Base-by-base conservation (phyloP, 2,797 vertebrate genomes). In the Dipus sagitta region DNA sequence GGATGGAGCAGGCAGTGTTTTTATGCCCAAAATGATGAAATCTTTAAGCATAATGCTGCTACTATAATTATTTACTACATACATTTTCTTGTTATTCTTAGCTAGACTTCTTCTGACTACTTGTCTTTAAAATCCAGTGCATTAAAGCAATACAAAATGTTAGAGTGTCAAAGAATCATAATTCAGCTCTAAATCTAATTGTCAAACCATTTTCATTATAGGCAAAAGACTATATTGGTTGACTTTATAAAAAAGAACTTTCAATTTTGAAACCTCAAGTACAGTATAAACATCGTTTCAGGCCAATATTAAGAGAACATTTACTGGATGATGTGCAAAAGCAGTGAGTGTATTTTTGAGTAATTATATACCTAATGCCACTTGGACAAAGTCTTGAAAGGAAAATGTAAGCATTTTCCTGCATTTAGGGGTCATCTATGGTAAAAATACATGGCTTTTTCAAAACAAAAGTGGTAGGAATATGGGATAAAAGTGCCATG, bases 391-490 rank as follows among this genome's bases (percentile, higher is more conserved):
- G 87, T 15, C 38, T 72, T 85, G 13, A 34, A 94, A 90, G 65
- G 65, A 94, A 94, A 92, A 88, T 91, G 6, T 86, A 28, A 87
- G 7, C 23, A 9, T 92, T 96, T 96, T 82, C 28, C 64, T 88
- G 93, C 6, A 32, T 23, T 82, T 93, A 92, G 72, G 54, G 21
- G 13, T 90, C 3, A 47, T 85, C 26, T 86, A 3, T 92, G 24
- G 32, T 64, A 47, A 74, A 80, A 92, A 54, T 70, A 20, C 32
- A 26, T 91, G 17, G 0, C 26, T 88, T 90, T 72, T 80, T 32
- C 65, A 88, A 95, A 96, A 95, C 71, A 96, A 92, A 93, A 94
- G 28, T 82, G 91, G 54, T 79, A 38, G 65, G 72, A 90, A 88
- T 32, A 81, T 28, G 38, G 6, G 26, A 82, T 64, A 83, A 93